Evolutionary conservation across 2,888 invertebrate genomes (phyloP).

Genomic region (Prosapia bicincta): DNA sequence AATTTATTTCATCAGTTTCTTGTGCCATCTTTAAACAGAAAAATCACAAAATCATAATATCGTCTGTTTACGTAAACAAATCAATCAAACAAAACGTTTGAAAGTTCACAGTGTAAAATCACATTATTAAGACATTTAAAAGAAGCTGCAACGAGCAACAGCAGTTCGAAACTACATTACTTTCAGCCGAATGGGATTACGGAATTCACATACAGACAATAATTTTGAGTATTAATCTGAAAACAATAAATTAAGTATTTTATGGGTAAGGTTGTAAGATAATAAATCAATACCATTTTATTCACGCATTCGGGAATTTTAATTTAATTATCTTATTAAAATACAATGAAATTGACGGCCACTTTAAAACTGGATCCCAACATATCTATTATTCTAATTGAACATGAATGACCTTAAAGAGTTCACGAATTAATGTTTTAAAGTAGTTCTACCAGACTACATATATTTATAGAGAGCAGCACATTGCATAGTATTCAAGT

Average conservation of each 20-base stretch:
- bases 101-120: background rate
- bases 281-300: no score
- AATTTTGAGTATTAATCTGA: background rate
- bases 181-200: conserved; percentile 10
- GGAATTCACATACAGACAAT: background rate
- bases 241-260: background rate
- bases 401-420: background rate
- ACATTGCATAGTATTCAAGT: no score
- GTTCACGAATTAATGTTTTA: background rate
- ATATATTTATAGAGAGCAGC: background rate
- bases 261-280: no score
- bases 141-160: background rate
- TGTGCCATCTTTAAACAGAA: conserved; percentile 46
- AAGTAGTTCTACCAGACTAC: background rate
- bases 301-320: no score
- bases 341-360: no score
- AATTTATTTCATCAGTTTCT: conserved; percentile 64
- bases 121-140: conserved; percentile 10
- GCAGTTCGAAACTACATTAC: background rate
- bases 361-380: background rate
- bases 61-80: background rate
- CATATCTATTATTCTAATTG: background rate
- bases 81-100: background rate
- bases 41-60: background rate
- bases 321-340: no score